phyloP scores from a whole-genome alignment of 1,140 invertebrate genomes.

The Cydia strobilella region DNA sequence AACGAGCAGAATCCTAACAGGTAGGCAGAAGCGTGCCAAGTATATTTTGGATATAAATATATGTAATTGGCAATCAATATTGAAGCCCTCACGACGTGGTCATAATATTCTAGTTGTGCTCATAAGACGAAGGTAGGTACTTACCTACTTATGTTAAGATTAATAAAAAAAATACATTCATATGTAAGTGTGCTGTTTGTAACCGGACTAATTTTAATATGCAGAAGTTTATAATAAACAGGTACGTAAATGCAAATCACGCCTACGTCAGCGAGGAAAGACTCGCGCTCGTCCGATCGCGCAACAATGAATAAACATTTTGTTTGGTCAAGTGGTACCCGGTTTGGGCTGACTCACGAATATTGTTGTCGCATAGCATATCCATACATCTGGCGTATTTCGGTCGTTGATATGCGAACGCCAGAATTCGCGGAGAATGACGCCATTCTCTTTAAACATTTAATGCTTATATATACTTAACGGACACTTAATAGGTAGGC shows the following conservation, averaged over 20 bases:
- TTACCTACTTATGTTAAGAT: background rate
- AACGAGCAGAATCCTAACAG: background rate
- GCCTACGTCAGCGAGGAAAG: slow-evolving; percentile 54
- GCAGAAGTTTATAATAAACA: background rate
- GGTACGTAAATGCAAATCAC: slow-evolving; percentile 40
- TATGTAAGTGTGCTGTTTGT: background rate
- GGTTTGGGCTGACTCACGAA: slow-evolving; percentile 65
- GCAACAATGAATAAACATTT: slow-evolving; percentile 66
- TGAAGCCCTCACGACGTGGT: background rate
- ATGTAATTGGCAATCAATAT: slow-evolving; percentile 18
- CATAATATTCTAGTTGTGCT: background rate
- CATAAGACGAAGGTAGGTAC: background rate
- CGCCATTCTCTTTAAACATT: slow-evolving; percentile 61
- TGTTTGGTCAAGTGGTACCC: slow-evolving; percentile 75
- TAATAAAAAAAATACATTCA: background rate
- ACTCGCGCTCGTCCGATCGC: slow-evolving; percentile 40
- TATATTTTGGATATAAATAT: slow-evolving; percentile 51
- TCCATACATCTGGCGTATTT: slow-evolving; percentile 64
- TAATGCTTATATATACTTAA: slow-evolving; percentile 40
- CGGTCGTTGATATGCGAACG: slow-evolving; percentile 59
- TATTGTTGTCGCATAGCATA: slow-evolving; percentile 73
- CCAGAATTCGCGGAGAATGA: slow-evolving; percentile 63
- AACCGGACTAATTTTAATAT: background rate
- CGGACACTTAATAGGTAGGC: background rate
- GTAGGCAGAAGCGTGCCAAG: slow-evolving; percentile 52